Base-by-base conservation (phyloP, 2,797 vertebrate genomes). In the Mus minutoides region DNA sequence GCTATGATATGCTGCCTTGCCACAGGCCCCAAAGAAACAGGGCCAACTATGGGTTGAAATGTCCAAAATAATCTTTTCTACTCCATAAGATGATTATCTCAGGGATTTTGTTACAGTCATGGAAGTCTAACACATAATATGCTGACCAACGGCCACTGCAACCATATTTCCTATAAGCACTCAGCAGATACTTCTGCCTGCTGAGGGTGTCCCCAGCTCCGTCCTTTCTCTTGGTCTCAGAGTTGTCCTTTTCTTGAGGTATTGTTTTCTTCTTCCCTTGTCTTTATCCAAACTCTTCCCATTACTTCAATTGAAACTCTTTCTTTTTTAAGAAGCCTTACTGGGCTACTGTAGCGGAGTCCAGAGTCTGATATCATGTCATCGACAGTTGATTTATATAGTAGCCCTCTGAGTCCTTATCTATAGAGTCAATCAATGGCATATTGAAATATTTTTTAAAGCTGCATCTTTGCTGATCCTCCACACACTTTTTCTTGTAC, bases 251-350 rank as follows among this genome's bases (percentile, higher is more conserved):
- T 69, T 76, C 21, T 92, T 21, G 12, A 49, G 17, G 9, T 79
- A 6, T 46, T 52, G 43, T 85, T 7, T 91, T 94, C 43, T 37
- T 80, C 75, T 96, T 87, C 6, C 31, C 83, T 60, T 96, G 34
- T 26, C 49, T 94, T 82, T 17, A 56, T 73, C 52, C 64, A 91
- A 92, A 84, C 82, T 37, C n/a, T 91, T 95, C 79, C 21, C 9
- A 71, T 37, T 46, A n/a, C 40, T 88, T 85, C 56, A 88, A 88
- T n/a, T 64, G 83, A 94, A 97, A 93, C 49, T 21, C 67, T 88
- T 0, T 84, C 86, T 92, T 60, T 46, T 92, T 31, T n/a, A 12
- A 64, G 37, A 96, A 87, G 85, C 3, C 19, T 83, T 85, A 82
- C 12, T 26, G 73, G 85, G 24, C 26, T 26, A 29, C 14, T 49